Percentiles rank a stretch among this genome's conserved stretches.
These are phyloP conservation scores for Bos taurus DNA, from an alignment of 2,113 vertebrate species.

Conservation along the genomic window DNA sequence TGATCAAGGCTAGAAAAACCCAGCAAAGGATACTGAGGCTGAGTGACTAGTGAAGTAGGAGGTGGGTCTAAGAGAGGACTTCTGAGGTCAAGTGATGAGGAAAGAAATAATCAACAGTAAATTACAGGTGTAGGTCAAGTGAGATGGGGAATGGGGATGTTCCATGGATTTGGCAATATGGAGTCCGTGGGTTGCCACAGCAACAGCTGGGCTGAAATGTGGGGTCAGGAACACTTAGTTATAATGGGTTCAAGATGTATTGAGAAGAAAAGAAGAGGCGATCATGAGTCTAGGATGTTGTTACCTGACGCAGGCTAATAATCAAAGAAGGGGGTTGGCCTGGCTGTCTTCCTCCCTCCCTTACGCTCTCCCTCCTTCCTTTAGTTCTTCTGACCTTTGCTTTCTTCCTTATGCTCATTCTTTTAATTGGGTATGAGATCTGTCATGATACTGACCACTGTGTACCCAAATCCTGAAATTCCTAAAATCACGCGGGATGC, in stretches of 20 bases:
- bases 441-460: not conserved
- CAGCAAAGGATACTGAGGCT: not conserved
- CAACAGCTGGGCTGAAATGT: not conserved
- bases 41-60: not conserved
- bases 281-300: not conserved
- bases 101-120: no score
- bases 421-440: not conserved
- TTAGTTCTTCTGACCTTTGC: not conserved
- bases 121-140: not conserved
- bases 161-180: not conserved
- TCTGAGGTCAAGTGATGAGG: not conserved
- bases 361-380: not conserved
- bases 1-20: not conserved
- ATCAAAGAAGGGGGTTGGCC: not conserved
- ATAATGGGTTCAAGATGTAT: not conserved
- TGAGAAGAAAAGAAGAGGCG: not conserved
- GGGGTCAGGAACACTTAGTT: not conserved
- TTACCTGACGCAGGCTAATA: not conserved
- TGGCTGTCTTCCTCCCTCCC: not conserved
- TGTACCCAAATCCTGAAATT: not conserved
- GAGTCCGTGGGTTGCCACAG: not conserved
- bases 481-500: not conserved
- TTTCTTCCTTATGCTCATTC: not conserved
- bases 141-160: not conserved
- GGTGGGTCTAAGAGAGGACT: not conserved